Evolutionary conservation across 1,140 invertebrate species (phyloP).

Genomic region (Palaemon carinicauda): DNA sequence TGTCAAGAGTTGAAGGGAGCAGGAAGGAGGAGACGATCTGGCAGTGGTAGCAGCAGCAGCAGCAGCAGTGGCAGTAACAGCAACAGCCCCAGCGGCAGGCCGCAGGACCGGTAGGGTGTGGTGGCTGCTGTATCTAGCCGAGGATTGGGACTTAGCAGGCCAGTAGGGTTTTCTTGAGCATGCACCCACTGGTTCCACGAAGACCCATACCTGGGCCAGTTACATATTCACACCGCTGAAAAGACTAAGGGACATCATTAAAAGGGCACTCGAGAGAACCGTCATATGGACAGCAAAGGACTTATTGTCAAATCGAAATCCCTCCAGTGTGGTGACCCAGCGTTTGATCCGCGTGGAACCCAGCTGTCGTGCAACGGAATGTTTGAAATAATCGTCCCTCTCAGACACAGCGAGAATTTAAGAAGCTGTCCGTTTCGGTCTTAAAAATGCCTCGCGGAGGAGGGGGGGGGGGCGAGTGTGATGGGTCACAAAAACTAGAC

Average conservation of each 20-base stretch:
- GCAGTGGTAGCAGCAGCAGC: neutral
- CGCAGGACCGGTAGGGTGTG: constrained; percentile 18
- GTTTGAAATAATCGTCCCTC: too few relatives aligned
- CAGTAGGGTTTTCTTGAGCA: constrained; percentile 49
- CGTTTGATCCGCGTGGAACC: too few relatives aligned
- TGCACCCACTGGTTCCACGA: constrained; percentile 50
- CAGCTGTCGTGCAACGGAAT: too few relatives aligned
- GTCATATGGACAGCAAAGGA: neutral
- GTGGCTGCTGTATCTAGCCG: constrained; percentile 39
- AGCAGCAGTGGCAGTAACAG: neutral
- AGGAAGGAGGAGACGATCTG: too few relatives aligned
- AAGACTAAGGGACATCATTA: neutral
- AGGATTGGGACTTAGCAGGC: constrained; percentile 59
- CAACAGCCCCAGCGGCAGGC: neutral
- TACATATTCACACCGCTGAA: constrained; percentile 26
- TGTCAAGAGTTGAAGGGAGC: too few relatives aligned
- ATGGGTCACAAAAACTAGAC: too few relatives aligned
- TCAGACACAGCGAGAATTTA: neutral
- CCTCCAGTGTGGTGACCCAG: too few relatives aligned
- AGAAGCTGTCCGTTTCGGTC: neutral
- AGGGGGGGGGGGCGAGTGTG: too few relatives aligned
- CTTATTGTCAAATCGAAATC: neutral
- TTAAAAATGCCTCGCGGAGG: too few relatives aligned
- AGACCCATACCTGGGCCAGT: constrained; percentile 51
- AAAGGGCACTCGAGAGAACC: neutral